A percentile compares a stretch with the other conserved stretches of the same genome.
Evolutionary conservation across 2,888 invertebrate species (phyloP).

Genomic region (Herminia tarsipennalis): DNA sequence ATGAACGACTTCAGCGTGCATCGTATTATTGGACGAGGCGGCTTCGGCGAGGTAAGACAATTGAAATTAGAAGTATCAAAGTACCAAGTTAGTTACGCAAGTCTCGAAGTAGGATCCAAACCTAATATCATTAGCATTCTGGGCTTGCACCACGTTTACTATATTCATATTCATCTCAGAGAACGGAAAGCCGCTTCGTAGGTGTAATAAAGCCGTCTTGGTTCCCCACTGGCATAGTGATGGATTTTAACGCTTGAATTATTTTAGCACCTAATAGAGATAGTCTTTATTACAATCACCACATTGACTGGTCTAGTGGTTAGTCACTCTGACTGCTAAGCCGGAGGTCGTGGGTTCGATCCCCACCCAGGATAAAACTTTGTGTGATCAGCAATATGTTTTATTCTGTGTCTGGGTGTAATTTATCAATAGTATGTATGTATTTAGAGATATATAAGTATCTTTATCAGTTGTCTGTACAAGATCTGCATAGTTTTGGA

Average conservation of each 20-base stretch:
- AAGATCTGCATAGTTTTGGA: too few relatives aligned
- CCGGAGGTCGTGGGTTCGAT: too few relatives aligned
- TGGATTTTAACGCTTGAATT: slow-evolving; percentile 38
- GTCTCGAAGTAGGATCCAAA: slow-evolving; percentile 35
- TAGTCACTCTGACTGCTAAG: too few relatives aligned
- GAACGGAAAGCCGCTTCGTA: slow-evolving; percentile 51
- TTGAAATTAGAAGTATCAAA: slow-evolving; percentile 23
- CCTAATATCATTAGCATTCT: slow-evolving; percentile 49
- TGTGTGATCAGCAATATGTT: too few relatives aligned
- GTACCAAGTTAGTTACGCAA: slow-evolving; percentile 37
- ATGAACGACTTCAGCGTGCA: slow-evolving; percentile 99
- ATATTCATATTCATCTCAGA: slow-evolving; percentile 57
- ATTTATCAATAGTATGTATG: too few relatives aligned
- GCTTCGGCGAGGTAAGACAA: slow-evolving; percentile 94
- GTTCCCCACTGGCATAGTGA: slow-evolving; percentile 49
- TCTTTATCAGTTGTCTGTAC: too few relatives aligned
- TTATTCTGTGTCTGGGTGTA: too few relatives aligned
- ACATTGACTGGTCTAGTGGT: too few relatives aligned
- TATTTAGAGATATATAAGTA: too few relatives aligned
- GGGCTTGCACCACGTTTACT: slow-evolving; percentile 43
- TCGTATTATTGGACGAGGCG: slow-evolving; percentile 99
- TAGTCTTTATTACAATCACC: too few relatives aligned
- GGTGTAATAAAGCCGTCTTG: slow-evolving; percentile 51
- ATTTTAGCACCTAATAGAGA: too few relatives aligned
- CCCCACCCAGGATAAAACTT: too few relatives aligned